phyloP scores from a whole-genome alignment of 2,113 vertebrate species.

The Addax nasomaculatus region DNA sequence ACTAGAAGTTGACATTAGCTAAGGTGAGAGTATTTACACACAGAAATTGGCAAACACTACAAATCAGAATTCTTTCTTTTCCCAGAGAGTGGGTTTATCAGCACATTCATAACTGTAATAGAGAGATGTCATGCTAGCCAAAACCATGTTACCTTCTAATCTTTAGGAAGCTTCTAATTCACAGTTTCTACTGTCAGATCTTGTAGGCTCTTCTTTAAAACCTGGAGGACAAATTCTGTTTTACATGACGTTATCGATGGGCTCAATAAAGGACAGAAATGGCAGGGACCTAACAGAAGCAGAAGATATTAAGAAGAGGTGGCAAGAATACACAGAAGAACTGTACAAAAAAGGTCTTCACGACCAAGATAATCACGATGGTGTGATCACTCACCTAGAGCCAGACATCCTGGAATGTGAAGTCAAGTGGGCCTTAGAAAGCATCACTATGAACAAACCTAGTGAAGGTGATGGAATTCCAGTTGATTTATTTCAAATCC shows the following conservation, averaged over 20 bases:
- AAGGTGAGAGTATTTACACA: not conserved
- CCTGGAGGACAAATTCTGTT: not conserved
- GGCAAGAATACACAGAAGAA: too few species aligned
- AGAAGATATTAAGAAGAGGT: too few species aligned
- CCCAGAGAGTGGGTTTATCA: not conserved
- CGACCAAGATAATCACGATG: too few species aligned
- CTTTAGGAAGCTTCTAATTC: not conserved
- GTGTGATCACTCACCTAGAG: too few species aligned
- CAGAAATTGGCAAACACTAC: not conserved
- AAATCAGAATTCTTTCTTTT: not conserved
- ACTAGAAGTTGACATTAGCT: not conserved
- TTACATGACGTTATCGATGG: not conserved
- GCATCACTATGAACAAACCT: too few species aligned
- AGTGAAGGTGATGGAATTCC: too few species aligned
- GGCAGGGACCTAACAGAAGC: too few species aligned
- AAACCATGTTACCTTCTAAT: not conserved
- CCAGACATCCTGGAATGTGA: too few species aligned
- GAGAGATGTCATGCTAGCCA: not conserved
- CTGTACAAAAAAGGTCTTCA: too few species aligned
- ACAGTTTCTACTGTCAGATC: not conserved
- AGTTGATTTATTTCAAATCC: too few species aligned
- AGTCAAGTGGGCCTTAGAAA: too few species aligned
- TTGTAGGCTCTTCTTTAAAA: not conserved
- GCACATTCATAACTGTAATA: not conserved
- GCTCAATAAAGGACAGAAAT: too few species aligned